Evolutionary conservation across 2,888 invertebrate species (phyloP).

Genomic region (Hecatera dysodea): DNA sequence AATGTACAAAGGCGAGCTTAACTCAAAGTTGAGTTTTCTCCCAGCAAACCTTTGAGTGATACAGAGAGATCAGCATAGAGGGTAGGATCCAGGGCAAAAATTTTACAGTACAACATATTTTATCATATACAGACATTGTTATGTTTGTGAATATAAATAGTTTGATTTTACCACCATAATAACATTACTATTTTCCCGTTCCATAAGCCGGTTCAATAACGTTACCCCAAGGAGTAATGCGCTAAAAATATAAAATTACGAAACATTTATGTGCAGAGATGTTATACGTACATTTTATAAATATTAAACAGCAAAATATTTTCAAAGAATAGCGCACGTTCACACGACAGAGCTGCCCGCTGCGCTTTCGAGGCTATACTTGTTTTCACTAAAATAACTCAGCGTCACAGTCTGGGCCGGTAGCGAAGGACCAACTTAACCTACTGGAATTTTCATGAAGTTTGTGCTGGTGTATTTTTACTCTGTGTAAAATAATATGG

Average conservation of each 20-base stretch:
- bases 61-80: too few relatives aligned
- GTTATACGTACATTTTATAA: constrained; percentile 39
- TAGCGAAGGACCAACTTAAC: constrained; percentile 2
- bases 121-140: too few relatives aligned
- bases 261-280: constrained; percentile 36
- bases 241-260: constrained; percentile 48
- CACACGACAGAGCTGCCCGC: constrained; percentile 44
- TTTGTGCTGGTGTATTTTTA: constrained; percentile 51
- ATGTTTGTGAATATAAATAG: too few relatives aligned
- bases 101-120: too few relatives aligned
- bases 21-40: too few relatives aligned
- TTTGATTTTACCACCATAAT: not conserved
- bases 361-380: constrained; percentile 57
- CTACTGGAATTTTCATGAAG: constrained; percentile 41
- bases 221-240: not conserved
- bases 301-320: constrained; percentile 55
- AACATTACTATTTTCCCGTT: constrained; percentile 28
- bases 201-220: constrained; percentile 9
- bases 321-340: constrained; percentile 48
- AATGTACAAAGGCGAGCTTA: too few relatives aligned
- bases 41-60: too few relatives aligned
- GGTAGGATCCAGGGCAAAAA: too few relatives aligned
- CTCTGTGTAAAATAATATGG: constrained; percentile 79
- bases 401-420: constrained; percentile 60
- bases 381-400: constrained; percentile 54